Conservation (phyloP, 2,888 invertebrate species). For the Digitonthophagus gazella region DNA sequence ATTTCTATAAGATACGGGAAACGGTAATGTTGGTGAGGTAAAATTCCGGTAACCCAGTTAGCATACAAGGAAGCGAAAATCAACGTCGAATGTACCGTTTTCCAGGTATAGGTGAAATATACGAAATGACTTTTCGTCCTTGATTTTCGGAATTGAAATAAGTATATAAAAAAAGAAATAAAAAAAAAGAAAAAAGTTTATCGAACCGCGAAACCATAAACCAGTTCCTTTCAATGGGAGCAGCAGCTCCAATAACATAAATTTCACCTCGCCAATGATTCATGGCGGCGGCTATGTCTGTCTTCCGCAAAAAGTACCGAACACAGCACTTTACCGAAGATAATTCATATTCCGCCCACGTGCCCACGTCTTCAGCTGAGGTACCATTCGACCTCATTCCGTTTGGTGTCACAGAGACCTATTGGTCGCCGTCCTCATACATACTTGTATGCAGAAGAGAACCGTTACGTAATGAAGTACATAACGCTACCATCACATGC, state of each 20-base stretch:
- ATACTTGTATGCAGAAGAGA: not conserved
- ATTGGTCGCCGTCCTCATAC: not conserved
- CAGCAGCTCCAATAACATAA: not conserved
- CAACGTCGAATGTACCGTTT: not conserved
- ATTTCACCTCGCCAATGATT: not conserved
- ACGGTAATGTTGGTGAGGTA: not conserved
- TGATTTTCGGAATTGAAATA: not conserved
- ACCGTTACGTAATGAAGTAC: not conserved
- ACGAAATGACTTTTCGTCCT: not conserved
- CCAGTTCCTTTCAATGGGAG: not conserved
- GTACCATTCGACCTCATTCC: not conserved
- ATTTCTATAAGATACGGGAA: not conserved
- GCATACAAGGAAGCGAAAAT: not conserved
- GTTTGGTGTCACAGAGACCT: not conserved
- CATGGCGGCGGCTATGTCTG: not conserved
- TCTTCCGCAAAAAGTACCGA: not conserved
- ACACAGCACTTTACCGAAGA: not conserved
- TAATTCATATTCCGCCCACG: not conserved
- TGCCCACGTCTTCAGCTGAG: not conserved
- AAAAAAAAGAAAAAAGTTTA: not conserved
- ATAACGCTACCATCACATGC: not conserved
- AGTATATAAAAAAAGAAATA: not conserved
- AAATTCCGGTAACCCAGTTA: not conserved
- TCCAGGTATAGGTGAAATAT: not conserved
- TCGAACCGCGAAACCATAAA: not conserved